Percentiles rank a stretch among this genome's conserved stretches.
These are phyloP conservation scores for Psettodes erumei DNA, from an alignment of 2,113 vertebrate species.

Conservation along the genomic window DNA sequence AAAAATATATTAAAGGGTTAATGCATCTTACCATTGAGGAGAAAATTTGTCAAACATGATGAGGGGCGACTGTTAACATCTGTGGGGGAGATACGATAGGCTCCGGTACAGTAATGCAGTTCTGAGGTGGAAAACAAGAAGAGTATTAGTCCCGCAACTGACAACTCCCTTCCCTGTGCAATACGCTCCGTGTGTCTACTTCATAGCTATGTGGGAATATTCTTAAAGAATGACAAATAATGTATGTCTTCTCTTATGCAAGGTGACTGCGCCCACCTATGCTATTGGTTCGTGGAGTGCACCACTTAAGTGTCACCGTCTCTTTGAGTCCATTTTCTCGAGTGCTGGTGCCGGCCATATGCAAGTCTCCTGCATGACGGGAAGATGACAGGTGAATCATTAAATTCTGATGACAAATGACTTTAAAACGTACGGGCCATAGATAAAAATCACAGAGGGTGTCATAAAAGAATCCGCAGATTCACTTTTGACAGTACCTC, in stretches of 20 bases:
- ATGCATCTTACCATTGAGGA: conserved; percentile 91
- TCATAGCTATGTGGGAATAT: not conserved
- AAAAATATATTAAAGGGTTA: not conserved
- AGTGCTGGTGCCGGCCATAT: conserved; percentile 87
- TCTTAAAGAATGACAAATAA: too few relatives aligned
- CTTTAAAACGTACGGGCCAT: not conserved
- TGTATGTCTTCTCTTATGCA: too few relatives aligned
- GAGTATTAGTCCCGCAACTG: not conserved
- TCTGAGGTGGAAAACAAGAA: conserved; percentile 81
- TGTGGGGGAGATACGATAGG: conserved; percentile 96
- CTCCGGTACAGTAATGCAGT: conserved; percentile 97
- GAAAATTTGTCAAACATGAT: conserved; percentile 98
- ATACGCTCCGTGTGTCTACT: not conserved
- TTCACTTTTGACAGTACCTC: too few relatives aligned
- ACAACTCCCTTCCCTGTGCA: not conserved
- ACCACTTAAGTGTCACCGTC: conserved; percentile 97
- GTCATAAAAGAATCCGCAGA: not conserved
- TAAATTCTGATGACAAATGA: not conserved
- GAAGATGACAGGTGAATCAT: not conserved
- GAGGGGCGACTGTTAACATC: conserved; percentile 99
- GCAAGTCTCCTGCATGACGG: conserved; percentile 87
- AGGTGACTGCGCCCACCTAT: conserved; percentile 85
- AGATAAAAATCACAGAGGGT: not conserved
- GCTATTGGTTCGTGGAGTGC: conserved; percentile 95
- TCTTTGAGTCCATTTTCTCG: conserved; percentile 93